phyloP scores from a whole-genome alignment of 2,888 invertebrate genomes.

The Celastrina argiolus region DNA sequence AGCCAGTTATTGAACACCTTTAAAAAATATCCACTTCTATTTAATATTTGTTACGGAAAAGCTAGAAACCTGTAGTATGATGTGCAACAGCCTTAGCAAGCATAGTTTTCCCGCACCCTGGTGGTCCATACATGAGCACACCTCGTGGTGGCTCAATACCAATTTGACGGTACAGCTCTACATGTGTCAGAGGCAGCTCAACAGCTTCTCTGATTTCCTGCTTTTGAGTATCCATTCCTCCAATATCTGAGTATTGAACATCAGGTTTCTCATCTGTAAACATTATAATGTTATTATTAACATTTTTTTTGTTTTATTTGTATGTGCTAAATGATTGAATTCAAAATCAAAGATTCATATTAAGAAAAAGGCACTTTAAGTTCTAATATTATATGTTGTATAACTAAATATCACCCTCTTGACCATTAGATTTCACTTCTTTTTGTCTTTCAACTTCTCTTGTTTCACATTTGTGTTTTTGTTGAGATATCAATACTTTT shows the following conservation, averaged over 20 bases:
- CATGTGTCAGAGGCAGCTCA: slow-evolving; percentile 97
- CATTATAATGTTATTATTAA: background rate
- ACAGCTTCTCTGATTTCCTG: slow-evolving; percentile 99
- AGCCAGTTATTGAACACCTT: too few relatives aligned
- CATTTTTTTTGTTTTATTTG: background rate
- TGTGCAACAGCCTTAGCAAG: slow-evolving; percentile 99
- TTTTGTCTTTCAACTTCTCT: too few relatives aligned
- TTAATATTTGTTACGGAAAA: too few relatives aligned
- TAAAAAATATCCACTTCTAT: too few relatives aligned
- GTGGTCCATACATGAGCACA: slow-evolving; percentile 99
- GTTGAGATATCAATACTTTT: too few relatives aligned
- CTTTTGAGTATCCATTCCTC: slow-evolving; percentile 99
- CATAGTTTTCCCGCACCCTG: slow-evolving; percentile 99
- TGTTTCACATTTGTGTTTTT: too few relatives aligned
- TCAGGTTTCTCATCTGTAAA: slow-evolving; percentile 95
- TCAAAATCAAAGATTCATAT: too few relatives aligned
- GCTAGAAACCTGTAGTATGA: slow-evolving; percentile 90
- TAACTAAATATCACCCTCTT: too few relatives aligned
- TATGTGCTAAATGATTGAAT: background rate
- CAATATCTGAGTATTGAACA: slow-evolving; percentile 97
- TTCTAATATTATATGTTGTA: too few relatives aligned
- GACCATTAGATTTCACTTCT: too few relatives aligned
- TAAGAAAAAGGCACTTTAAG: too few relatives aligned
- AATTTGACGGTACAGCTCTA: slow-evolving; percentile 98
- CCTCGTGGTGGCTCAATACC: slow-evolving; percentile 99